Evolutionary conservation across 1,140 invertebrate species (phyloP).

Genomic region (Apis dorsata): DNA sequence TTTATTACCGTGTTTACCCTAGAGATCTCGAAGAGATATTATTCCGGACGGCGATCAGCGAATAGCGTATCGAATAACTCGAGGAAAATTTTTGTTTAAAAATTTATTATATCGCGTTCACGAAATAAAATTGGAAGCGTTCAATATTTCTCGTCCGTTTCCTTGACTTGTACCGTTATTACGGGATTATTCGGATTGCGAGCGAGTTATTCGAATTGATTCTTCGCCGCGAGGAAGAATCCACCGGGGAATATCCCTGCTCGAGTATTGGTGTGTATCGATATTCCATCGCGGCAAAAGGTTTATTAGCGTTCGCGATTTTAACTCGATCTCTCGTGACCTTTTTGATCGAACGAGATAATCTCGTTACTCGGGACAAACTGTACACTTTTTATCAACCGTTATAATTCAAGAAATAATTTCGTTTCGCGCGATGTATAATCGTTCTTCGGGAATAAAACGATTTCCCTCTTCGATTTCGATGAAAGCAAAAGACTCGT

Average conservation of each 20-base stretch:
- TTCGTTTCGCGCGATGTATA: too few relatives aligned
- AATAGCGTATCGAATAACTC: too few relatives aligned
- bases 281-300: neutral
- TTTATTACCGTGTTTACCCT: constrained; percentile 13
- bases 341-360: neutral
- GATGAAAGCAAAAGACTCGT: too few relatives aligned
- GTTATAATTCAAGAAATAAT: too few relatives aligned
- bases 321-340: neutral
- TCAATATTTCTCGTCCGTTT: neutral
- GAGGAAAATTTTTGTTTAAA: too few relatives aligned
- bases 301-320: neutral
- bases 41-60: too few relatives aligned
- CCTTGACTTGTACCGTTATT: neutral
- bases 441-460: too few relatives aligned
- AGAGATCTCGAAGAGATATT: too few relatives aligned
- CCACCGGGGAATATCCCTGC: neutral
- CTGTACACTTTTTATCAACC: too few relatives aligned
- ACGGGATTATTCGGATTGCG: constrained; percentile 17
- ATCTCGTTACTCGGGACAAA: neutral
- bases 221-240: constrained; percentile 2
- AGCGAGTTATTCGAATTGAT: constrained; percentile 16
- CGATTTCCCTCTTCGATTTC: too few relatives aligned
- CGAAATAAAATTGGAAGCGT: neutral
- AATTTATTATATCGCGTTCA: too few relatives aligned
- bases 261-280: neutral